Evolutionary conservation across 1,140 invertebrate genomes (phyloP).

Genomic region (Sweltsa coloradensis): DNA sequence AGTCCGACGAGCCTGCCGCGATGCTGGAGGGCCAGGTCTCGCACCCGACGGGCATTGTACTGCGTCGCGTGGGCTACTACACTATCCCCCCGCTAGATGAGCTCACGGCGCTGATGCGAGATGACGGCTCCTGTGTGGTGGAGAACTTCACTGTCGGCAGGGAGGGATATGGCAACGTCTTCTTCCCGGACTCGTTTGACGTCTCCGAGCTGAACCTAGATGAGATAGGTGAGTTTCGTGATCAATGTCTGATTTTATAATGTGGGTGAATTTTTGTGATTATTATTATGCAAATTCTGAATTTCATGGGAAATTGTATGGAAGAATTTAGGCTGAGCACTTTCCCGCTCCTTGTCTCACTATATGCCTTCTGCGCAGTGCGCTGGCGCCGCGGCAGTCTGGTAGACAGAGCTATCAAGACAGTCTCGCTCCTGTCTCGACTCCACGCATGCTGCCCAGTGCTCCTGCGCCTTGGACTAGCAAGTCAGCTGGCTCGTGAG

Average conservation of each 20-base stretch:
- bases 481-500: too few species aligned
- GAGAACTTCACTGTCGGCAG: constrained; percentile 86
- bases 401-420: too few species aligned
- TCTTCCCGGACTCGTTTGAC: constrained; percentile 75
- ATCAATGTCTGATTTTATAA: background rate
- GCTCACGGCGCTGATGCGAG: constrained; percentile 44
- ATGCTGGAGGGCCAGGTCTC: constrained; percentile 5
- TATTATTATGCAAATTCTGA: too few species aligned
- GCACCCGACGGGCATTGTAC: constrained; percentile 34
- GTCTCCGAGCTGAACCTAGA: constrained; percentile 83
- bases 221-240: constrained; percentile 48
- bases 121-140: constrained; percentile 70
- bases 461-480: too few species aligned
- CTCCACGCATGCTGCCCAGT: too few species aligned
- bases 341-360: too few species aligned
- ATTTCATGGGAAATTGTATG: too few species aligned
- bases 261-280: constrained; percentile 3
- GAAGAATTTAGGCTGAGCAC: too few species aligned
- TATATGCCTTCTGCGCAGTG: too few species aligned
- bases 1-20: background rate
- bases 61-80: constrained; percentile 64
- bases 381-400: too few species aligned
- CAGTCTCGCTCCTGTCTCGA: too few species aligned
- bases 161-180: constrained; percentile 84
- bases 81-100: constrained; percentile 72